Evolutionary conservation across 2,888 invertebrate species (phyloP).

Genomic region (Melipona beecheii): DNA sequence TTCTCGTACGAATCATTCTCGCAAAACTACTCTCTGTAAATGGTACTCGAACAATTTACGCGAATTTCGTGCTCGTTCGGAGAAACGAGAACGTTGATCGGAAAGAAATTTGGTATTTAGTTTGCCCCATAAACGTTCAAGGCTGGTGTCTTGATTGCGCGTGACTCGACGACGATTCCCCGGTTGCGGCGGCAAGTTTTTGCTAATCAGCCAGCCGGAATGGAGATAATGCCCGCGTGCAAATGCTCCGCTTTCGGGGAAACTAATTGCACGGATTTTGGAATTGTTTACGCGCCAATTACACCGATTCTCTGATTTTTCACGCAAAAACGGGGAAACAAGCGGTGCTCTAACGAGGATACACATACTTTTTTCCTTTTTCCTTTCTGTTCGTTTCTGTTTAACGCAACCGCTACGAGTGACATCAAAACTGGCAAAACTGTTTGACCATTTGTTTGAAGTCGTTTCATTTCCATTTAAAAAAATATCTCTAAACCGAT

Average conservation of each 20-base stretch:
- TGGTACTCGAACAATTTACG: background rate
- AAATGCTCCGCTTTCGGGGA: background rate
- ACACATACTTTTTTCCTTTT: too few species aligned
- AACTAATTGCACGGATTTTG: conserved; percentile 26
- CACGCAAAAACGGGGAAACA: background rate
- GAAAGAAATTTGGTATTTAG: background rate
- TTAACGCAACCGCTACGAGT: background rate
- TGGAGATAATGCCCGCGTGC: conserved; percentile 11
- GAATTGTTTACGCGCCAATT: conserved; percentile 10
- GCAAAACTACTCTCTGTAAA: too few species aligned
- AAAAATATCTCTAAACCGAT: too few species aligned
- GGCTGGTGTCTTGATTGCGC: conserved; percentile 5
- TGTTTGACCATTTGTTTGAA: too few species aligned
- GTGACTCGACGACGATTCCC: background rate
- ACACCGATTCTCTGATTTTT: background rate
- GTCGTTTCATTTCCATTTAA: too few species aligned
- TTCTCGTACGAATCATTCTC: too few species aligned
- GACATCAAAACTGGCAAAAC: too few species aligned
- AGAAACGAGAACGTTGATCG: background rate
- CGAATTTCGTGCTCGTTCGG: too few species aligned
- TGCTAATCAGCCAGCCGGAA: conserved; percentile 29
- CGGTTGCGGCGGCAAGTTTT: conserved; percentile 5
- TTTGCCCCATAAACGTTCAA: background rate
- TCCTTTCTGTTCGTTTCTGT: background rate
- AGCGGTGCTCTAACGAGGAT: too few species aligned